Evolutionary conservation across 2,797 vertebrate genomes (phyloP).

Genomic region (Kryptolebias ocellatus): DNA sequence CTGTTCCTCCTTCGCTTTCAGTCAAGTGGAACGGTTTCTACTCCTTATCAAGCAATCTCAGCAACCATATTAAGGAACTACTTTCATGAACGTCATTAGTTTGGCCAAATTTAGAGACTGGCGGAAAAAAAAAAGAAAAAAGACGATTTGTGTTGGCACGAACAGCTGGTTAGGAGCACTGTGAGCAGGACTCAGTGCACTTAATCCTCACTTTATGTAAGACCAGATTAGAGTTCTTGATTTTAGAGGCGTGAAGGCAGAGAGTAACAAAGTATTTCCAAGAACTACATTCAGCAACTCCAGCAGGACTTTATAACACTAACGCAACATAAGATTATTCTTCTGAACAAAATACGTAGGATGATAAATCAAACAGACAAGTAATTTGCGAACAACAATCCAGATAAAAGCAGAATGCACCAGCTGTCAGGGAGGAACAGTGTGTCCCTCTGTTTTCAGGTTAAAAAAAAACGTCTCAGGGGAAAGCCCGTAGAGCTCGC

Average conservation of each 20-base stretch:
- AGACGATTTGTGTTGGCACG: not conserved
- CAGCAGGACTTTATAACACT: not conserved
- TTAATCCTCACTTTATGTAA: conserved; percentile 45
- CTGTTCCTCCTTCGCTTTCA: not conserved
- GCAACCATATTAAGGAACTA: conserved; percentile 1
- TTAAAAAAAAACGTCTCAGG: conserved; percentile 7
- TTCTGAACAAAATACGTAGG: not conserved
- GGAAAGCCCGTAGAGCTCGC: not conserved
- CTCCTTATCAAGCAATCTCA: conserved; percentile 4
- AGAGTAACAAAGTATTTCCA: conserved; percentile 1
- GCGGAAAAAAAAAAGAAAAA: conserved; percentile 20
- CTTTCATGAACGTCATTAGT: conserved; percentile 20
- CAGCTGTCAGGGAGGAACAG: conserved; percentile 27
- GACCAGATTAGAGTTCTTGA: conserved; percentile 44
- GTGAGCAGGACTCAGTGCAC: conserved; percentile 6
- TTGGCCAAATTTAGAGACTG: conserved; percentile 9
- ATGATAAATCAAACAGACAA: not conserved
- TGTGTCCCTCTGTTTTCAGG: not conserved
- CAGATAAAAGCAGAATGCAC: conserved; percentile 1
- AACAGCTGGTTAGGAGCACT: conserved; percentile 28
- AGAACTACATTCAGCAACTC: not conserved
- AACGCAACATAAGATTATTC: not conserved
- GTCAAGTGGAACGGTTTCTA: conserved; percentile 1
- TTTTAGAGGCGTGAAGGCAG: conserved; percentile 31
- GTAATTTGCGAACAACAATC: conserved; percentile 4